These are phyloP conservation scores for Scolanthus callimorphus DNA, from an alignment of 92 coral and sea anemone genomes.

Conservation along the genomic window DNA sequence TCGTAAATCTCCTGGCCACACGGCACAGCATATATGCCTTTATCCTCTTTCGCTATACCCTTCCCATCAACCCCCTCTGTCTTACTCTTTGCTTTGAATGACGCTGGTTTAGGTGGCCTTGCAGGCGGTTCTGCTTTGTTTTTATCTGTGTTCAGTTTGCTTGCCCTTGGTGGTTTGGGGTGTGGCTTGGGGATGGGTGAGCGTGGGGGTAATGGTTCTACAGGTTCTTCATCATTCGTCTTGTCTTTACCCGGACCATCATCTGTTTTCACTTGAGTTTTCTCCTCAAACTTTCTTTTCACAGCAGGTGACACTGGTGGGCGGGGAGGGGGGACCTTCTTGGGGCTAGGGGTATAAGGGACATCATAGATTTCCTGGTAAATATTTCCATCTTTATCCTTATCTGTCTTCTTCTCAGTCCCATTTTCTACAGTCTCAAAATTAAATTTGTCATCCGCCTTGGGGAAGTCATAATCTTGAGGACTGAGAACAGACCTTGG, in stretches of 20 bases:
- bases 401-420: not conserved
- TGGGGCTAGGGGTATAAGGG: constrained; percentile 22
- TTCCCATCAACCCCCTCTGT: not conserved
- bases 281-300: not conserved
- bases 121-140: constrained; percentile 14
- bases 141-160: constrained; percentile 17
- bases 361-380: constrained; percentile 68
- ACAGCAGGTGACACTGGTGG: not conserved
- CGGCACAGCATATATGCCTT: constrained; percentile 22
- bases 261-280: not conserved
- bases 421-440: constrained; percentile 19
- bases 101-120: constrained; percentile 31
- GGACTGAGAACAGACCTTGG: constrained; percentile 70
- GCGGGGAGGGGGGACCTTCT: constrained; percentile 3
- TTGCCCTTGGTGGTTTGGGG: constrained; percentile 22
- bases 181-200: constrained; percentile 33
- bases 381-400: constrained; percentile 13
- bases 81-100: constrained; percentile 2
- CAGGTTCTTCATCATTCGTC: too few relatives aligned
- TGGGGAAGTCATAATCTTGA: constrained; percentile 87
- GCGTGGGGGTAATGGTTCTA: too few relatives aligned
- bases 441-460: constrained; percentile 45
- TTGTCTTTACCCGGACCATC: not conserved
- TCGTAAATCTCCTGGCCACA: constrained; percentile 29
- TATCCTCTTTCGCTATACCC: constrained; percentile 3